Percentiles rank a stretch among this genome's conserved stretches.
Evolutionary conservation across 1,140 invertebrate species (phyloP).

Genomic region (Araneus ventricosus): DNA sequence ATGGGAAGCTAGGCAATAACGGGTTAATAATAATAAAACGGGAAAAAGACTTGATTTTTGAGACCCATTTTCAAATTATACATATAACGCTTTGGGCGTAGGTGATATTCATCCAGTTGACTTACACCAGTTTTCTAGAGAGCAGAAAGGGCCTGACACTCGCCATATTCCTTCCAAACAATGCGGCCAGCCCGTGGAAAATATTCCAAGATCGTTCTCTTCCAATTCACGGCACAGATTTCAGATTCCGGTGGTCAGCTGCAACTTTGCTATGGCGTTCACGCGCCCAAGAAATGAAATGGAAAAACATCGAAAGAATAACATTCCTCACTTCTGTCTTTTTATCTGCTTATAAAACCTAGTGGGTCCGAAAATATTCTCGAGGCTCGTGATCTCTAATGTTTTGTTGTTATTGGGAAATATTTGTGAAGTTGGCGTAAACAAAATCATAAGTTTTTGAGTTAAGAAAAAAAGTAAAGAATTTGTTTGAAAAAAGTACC

Average conservation of each 20-base stretch:
- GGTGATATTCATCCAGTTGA: neutral
- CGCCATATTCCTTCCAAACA: neutral
- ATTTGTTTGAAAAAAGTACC: too few relatives aligned
- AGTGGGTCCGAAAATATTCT: neutral
- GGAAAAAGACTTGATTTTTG: too few relatives aligned
- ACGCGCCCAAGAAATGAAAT: constrained; percentile 9
- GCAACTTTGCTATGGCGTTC: constrained; percentile 6
- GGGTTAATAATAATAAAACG: too few relatives aligned
- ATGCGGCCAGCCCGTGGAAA: neutral
- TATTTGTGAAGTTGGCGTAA: neutral
- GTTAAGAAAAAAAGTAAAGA: neutral
- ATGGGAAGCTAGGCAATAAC: too few relatives aligned
- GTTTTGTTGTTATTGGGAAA: neutral
- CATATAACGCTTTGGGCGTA: too few relatives aligned
- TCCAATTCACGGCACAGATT: constrained; percentile 32
- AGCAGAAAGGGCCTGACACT: neutral
- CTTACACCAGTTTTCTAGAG: neutral
- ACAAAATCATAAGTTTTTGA: neutral
- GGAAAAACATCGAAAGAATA: constrained; percentile 31
- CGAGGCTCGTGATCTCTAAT: neutral
- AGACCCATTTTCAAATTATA: too few relatives aligned
- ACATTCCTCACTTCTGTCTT: neutral
- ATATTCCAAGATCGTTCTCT: constrained; percentile 13
- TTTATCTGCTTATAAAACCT: neutral
- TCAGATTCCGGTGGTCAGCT: constrained; percentile 31